These are phyloP conservation scores for Amblyteles armatorius DNA, from an alignment of 2,888 invertebrate genomes.

Conservation along the genomic window DNA sequence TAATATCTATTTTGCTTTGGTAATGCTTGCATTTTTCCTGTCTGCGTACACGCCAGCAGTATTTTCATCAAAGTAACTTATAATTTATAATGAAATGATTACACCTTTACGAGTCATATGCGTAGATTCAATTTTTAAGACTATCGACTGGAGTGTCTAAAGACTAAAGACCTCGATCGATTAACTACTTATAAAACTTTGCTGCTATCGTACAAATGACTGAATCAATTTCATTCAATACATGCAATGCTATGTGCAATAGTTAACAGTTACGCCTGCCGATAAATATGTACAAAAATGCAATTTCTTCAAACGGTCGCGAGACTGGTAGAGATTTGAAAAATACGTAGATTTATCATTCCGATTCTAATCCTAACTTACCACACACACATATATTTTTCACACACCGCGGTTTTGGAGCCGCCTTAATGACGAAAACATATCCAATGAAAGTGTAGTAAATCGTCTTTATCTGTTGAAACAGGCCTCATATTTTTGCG, in stretches of 20 bases:
- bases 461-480: neutral
- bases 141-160: conserved; percentile 12
- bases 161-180: conserved; percentile 12
- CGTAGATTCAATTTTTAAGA: neutral
- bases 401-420: neutral
- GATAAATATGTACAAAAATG: conserved; percentile 56
- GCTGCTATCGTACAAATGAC: conserved; percentile 57
- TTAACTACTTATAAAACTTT: neutral
- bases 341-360: conserved; percentile 10
- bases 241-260: conserved; percentile 41
- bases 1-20: neutral
- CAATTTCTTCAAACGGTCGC: conserved; percentile 2
- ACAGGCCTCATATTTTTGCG: neutral
- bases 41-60: neutral
- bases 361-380: neutral
- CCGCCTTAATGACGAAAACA: neutral
- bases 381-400: neutral
- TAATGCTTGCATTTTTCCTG: neutral
- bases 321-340: neutral
- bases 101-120: conserved; percentile 17
- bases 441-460: neutral
- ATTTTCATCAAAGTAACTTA: neutral
- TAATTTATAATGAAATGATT: conserved; percentile 2
- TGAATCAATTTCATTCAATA: conserved; percentile 29
- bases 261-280: conserved; percentile 41